phyloP scores from a whole-genome alignment of 2,888 invertebrate species.

The Chesias legatella region DNA sequence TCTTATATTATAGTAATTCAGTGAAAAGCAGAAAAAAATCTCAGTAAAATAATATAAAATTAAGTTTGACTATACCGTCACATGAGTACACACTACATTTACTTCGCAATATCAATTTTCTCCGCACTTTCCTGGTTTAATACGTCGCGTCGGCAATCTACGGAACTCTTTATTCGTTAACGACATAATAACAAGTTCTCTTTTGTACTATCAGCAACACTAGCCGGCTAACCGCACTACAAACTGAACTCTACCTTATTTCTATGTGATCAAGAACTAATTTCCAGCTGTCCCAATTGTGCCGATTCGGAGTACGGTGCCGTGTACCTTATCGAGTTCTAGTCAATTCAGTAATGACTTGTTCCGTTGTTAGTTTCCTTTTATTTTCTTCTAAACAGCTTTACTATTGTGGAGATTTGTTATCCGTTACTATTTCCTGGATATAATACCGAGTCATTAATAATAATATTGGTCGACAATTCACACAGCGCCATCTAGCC shows the following conservation, averaged over 20 bases:
- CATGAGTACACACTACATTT: slow-evolving; percentile 5
- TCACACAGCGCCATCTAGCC: no score
- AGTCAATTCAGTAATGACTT: slow-evolving; percentile 21
- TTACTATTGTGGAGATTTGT: not conserved
- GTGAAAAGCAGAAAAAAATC: no score
- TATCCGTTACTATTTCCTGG: no score
- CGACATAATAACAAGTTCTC: slow-evolving; percentile 47
- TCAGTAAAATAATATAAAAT: no score
- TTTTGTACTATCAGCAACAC: slow-evolving; percentile 36
- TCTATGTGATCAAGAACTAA: slow-evolving; percentile 13
- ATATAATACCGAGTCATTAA: no score
- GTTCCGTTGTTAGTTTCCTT: slow-evolving; percentile 11
- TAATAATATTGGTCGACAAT: no score
- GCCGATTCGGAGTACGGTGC: slow-evolving; percentile 15
- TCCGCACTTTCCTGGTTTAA: slow-evolving; percentile 31
- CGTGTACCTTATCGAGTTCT: slow-evolving; percentile 20
- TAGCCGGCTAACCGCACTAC: slow-evolving; percentile 11
- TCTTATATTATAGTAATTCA: no score
- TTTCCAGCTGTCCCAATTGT: slow-evolving; percentile 5
- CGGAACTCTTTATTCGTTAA: slow-evolving; percentile 46
- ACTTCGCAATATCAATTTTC: slow-evolving; percentile 31
- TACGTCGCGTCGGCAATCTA: slow-evolving; percentile 38
- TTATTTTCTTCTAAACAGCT: not conserved
- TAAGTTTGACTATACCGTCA: not conserved
- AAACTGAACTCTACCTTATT: slow-evolving; percentile 27